These are phyloP conservation scores for Aspidiotus destructor DNA, from an alignment of 2,888 invertebrate genomes.

Conservation along the genomic window DNA sequence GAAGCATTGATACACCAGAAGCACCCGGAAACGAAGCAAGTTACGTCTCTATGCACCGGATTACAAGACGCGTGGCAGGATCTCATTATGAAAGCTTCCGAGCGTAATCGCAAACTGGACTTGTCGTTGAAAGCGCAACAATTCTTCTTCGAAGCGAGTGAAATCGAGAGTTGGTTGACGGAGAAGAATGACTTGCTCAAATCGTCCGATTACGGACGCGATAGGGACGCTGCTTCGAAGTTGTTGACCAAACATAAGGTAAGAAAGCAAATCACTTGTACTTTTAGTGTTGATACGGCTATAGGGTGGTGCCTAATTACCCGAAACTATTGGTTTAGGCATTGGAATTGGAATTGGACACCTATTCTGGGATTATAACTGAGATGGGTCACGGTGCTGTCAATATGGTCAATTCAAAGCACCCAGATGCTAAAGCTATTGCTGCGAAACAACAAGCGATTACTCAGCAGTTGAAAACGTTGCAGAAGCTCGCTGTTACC, in stretches of 20 bases:
- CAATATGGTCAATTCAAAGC: constrained; percentile 64
- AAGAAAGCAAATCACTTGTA: constrained; percentile 32
- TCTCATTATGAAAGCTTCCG: constrained; percentile 58
- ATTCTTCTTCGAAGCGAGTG: constrained; percentile 80
- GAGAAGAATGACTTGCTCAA: constrained; percentile 74
- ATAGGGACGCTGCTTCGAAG: constrained; percentile 83
- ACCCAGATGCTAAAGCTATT: constrained; percentile 75
- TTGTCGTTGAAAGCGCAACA: constrained; percentile 81
- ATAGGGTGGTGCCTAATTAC: too few species aligned
- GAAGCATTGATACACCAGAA: constrained; percentile 59
- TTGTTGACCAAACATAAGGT: constrained; percentile 90
- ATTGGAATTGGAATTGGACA: constrained; percentile 79
- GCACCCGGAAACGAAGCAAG: constrained; percentile 70
- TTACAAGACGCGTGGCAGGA: constrained; percentile 65
- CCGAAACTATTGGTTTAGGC: constrained; percentile 48
- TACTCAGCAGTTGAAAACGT: constrained; percentile 64
- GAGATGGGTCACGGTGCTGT: constrained; percentile 86
- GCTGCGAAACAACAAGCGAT: constrained; percentile 64
- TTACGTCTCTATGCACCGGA: constrained; percentile 62
- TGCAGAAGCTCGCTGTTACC: constrained; percentile 69
- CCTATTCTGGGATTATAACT: constrained; percentile 79
- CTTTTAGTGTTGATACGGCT: background rate
- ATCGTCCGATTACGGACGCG: constrained; percentile 78
- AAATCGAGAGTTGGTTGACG: constrained; percentile 85
- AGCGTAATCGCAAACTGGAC: constrained; percentile 68